Conservation (phyloP, 2,888 invertebrate genomes). For the Entomobrya proxima region DNA sequence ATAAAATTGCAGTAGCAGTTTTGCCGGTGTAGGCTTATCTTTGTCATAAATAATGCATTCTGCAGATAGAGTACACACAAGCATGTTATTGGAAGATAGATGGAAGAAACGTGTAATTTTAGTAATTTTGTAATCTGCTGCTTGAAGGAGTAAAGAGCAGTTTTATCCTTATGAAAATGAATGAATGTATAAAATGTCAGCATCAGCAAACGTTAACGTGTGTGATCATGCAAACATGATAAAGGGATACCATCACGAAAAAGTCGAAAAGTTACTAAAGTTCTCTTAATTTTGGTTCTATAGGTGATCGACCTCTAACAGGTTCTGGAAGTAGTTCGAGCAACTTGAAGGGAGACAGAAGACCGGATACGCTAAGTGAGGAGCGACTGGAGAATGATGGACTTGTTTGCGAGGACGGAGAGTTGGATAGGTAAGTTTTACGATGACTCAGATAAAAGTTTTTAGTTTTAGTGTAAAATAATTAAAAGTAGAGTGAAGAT, state of each 20-base stretch:
- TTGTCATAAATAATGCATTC: no score
- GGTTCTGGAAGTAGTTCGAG: slow-evolving; percentile 71
- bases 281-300: slow-evolving; percentile 46
- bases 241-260: no score
- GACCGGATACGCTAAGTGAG: slow-evolving; percentile 75
- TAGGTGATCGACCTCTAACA: slow-evolving; percentile 73
- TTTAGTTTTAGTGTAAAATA: background rate
- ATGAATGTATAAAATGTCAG: background rate
- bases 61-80: background rate
- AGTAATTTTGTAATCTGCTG: slow-evolving; percentile 17
- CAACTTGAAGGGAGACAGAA: slow-evolving; percentile 69
- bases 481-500: background rate
- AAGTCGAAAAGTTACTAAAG: no score
- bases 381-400: slow-evolving; percentile 74
- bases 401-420: slow-evolving; percentile 72
- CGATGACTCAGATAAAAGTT: background rate
- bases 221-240: background rate
- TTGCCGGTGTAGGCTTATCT: background rate
- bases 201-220: slow-evolving; percentile 32
- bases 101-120: slow-evolving; percentile 26
- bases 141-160: background rate
- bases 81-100: background rate
- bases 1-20: background rate
- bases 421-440: slow-evolving; percentile 69
- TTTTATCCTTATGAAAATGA: background rate